Evolutionary conservation across 2,888 invertebrate genomes (phyloP).

Genomic region (Timema cristinae): DNA sequence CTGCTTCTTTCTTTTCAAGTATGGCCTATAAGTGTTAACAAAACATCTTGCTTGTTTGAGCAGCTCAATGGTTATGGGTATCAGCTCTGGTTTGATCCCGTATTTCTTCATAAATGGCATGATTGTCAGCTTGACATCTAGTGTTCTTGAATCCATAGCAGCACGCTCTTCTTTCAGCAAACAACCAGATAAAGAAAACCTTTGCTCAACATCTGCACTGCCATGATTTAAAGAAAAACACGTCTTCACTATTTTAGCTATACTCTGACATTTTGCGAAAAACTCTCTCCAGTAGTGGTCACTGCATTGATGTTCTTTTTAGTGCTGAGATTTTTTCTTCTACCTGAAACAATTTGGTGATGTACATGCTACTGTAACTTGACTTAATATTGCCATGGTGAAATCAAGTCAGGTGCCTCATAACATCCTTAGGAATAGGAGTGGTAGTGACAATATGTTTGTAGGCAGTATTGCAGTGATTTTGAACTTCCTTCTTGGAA

Average conservation of each 20-base stretch:
- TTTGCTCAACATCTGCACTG: neutral
- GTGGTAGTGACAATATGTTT: conserved; percentile 2
- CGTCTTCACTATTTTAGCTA: neutral
- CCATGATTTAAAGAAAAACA: neutral
- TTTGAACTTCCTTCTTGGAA: neutral
- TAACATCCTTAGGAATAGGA: neutral
- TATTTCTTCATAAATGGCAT: neutral
- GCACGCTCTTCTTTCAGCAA: neutral
- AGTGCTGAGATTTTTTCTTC: conserved; percentile 1
- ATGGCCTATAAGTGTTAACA: neutral
- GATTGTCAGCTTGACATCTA: neutral
- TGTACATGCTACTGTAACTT: conserved; percentile 1
- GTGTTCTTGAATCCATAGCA: neutral
- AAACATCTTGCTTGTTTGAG: conserved; percentile 10
- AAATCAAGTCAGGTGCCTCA: neutral
- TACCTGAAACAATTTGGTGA: conserved; percentile 1
- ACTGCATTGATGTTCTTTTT: neutral
- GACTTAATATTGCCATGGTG: neutral
- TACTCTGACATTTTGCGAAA: neutral
- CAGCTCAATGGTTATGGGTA: neutral
- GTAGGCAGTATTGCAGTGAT: neutral
- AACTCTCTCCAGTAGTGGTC: neutral
- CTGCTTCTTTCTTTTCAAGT: neutral
- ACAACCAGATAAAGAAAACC: neutral
- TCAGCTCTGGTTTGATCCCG: too few relatives aligned